These are phyloP conservation scores for Aphelenchoides fujianensis DNA, from an alignment of 1,140 invertebrate genomes.

Conservation along the genomic window DNA sequence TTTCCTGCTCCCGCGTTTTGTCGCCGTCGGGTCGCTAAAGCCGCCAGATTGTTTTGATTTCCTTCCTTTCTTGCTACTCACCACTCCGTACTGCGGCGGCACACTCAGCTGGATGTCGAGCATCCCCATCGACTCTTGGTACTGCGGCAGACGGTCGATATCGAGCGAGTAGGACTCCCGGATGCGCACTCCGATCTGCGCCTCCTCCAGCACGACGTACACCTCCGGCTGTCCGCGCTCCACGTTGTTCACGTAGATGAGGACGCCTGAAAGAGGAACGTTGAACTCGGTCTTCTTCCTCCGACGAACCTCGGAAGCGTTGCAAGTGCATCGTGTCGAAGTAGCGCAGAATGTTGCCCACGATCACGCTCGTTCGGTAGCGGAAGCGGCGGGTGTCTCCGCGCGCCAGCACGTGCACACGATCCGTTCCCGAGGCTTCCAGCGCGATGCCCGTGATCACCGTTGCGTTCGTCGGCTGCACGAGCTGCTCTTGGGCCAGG, in stretches of 20 bases:
- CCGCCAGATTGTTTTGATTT: background rate
- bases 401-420: slow-evolving; percentile 54
- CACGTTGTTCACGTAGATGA: slow-evolving; percentile 61
- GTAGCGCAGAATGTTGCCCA: slow-evolving; percentile 59
- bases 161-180: slow-evolving; percentile 58
- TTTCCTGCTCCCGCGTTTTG: slow-evolving; percentile 57
- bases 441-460: slow-evolving; percentile 60
- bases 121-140: slow-evolving; percentile 60
- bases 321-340: slow-evolving; percentile 61
- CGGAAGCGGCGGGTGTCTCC: slow-evolving; percentile 60
- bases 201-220: slow-evolving; percentile 62
- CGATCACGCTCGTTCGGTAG: slow-evolving; percentile 59
- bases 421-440: slow-evolving; percentile 60
- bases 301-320: slow-evolving; percentile 44
- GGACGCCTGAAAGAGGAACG: slow-evolving; percentile 44
- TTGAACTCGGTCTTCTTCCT: too few relatives aligned
- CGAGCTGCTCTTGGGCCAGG: slow-evolving; percentile 56
- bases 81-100: slow-evolving; percentile 59
- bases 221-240: slow-evolving; percentile 60
- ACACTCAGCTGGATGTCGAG: slow-evolving; percentile 52
- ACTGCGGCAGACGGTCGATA: slow-evolving; percentile 59
- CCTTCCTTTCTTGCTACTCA: slow-evolving; percentile 20
- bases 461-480: slow-evolving; percentile 60
- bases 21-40: slow-evolving; percentile 61
- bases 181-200: slow-evolving; percentile 59